These are phyloP conservation scores for Sthenelais limicola DNA, from an alignment of 2,888 invertebrate species.

Conservation along the genomic window DNA sequence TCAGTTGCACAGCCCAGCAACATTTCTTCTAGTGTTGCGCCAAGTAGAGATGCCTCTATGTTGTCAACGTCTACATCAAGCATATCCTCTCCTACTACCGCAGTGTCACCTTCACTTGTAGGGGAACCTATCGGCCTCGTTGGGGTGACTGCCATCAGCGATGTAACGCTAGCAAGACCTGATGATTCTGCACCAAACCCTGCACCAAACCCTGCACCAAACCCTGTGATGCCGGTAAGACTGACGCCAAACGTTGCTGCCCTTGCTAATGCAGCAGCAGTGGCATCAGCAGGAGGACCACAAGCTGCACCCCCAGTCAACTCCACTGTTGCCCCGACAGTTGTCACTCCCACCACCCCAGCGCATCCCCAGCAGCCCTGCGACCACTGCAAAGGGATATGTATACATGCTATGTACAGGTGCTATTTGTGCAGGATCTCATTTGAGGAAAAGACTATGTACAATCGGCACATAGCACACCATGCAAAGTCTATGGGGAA, in stretches of 20 bases:
- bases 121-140: neutral
- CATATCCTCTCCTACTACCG: too few species aligned
- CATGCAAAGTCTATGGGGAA: neutral
- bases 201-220: neutral
- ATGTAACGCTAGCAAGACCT: neutral
- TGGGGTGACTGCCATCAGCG: neutral
- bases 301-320: neutral
- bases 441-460: conserved; percentile 29
- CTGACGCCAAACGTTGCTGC: neutral
- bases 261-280: neutral
- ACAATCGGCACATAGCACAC: conserved; percentile 19
- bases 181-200: neutral
- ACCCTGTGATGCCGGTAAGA: neutral
- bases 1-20: too few species aligned
- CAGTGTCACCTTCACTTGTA: too few species aligned
- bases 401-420: neutral
- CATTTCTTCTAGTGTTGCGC: too few species aligned
- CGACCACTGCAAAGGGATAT: neutral
- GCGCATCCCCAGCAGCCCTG: neutral
- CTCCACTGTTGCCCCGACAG: neutral
- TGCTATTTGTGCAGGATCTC: conserved; percentile 14
- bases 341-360: neutral
- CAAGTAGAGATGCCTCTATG: too few species aligned
- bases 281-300: neutral
- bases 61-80: too few species aligned